These are phyloP conservation scores for Ctenopoma kingsleyae DNA, from an alignment of 2,797 vertebrate genomes.

Conservation along the genomic window DNA sequence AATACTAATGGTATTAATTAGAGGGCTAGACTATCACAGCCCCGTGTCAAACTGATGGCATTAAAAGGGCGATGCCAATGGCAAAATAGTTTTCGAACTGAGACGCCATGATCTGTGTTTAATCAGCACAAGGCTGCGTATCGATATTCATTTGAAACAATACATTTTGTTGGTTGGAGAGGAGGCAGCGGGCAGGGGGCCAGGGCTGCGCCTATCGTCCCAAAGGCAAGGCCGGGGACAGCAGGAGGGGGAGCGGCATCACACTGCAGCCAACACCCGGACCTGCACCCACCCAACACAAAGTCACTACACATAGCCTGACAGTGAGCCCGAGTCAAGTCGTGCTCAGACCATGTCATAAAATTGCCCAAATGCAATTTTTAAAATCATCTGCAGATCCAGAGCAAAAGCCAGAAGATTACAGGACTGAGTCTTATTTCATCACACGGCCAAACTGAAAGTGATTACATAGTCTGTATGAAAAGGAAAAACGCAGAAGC, in stretches of 20 bases:
- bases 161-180: slow-evolving; percentile 55
- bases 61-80: slow-evolving; percentile 49
- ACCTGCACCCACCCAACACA: slow-evolving; percentile 44
- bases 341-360: slow-evolving; percentile 25
- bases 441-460: slow-evolving; percentile 32
- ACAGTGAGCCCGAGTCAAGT: slow-evolving; percentile 21
- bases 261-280: slow-evolving; percentile 50
- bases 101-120: slow-evolving; percentile 58
- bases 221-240: slow-evolving; percentile 66
- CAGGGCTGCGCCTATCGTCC: slow-evolving; percentile 61
- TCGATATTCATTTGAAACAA: slow-evolving; percentile 70
- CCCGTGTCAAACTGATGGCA: slow-evolving; percentile 51
- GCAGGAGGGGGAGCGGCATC: slow-evolving; percentile 64
- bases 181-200: slow-evolving; percentile 61
- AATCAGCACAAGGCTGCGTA: slow-evolving; percentile 60
- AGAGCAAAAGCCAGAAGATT: slow-evolving; percentile 2
- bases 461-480: slow-evolving; percentile 16
- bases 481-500: slow-evolving; percentile 3
- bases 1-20: slow-evolving; percentile 68
- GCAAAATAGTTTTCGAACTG: slow-evolving; percentile 54
- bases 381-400: slow-evolving; percentile 22
- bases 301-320: slow-evolving; percentile 48
- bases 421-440: slow-evolving; percentile 21
- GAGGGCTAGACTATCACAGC: slow-evolving; percentile 40
- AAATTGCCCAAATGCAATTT: slow-evolving; percentile 19